A percentile compares a stretch with the other conserved stretches of the same genome.
Conservation (phyloP, 2,888 invertebrate genomes). For the Caenorhabditis sp. region DNA sequence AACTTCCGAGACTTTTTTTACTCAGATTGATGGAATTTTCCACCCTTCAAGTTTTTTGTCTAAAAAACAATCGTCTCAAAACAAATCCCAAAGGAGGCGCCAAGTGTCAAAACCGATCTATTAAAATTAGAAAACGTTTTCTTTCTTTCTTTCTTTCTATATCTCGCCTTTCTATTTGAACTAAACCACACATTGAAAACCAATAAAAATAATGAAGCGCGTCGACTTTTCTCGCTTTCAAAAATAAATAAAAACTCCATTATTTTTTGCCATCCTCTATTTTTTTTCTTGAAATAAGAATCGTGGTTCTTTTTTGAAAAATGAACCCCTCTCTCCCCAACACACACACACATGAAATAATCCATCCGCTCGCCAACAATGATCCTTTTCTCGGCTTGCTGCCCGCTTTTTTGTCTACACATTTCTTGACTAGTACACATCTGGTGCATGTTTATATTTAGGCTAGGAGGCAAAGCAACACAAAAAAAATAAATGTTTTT, state of each 20-base stretch:
- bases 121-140: too few species aligned
- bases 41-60: too few species aligned
- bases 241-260: neutral
- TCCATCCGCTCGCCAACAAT: neutral
- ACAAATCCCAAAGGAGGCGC: too few species aligned
- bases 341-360: neutral
- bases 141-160: too few species aligned
- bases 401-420: too few species aligned
- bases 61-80: too few species aligned
- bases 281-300: neutral
- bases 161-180: neutral
- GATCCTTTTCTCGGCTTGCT: conserved; percentile 1
- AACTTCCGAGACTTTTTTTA: too few species aligned
- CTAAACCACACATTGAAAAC: neutral
- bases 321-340: too few species aligned
- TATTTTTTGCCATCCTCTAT: neutral
- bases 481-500: neutral
- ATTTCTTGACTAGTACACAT: too few species aligned
- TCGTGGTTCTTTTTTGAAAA: neutral
- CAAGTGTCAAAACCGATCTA: neutral
- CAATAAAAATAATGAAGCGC: neutral
- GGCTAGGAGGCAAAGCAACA: neutral
- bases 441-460: too few species aligned
- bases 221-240: too few species aligned
- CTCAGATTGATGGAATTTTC: too few species aligned